Evolutionary conservation across 1,140 invertebrate species (phyloP), one percentile per base, ranked within the genome.

Genomic region (Coenobita brevimanus): DNA sequence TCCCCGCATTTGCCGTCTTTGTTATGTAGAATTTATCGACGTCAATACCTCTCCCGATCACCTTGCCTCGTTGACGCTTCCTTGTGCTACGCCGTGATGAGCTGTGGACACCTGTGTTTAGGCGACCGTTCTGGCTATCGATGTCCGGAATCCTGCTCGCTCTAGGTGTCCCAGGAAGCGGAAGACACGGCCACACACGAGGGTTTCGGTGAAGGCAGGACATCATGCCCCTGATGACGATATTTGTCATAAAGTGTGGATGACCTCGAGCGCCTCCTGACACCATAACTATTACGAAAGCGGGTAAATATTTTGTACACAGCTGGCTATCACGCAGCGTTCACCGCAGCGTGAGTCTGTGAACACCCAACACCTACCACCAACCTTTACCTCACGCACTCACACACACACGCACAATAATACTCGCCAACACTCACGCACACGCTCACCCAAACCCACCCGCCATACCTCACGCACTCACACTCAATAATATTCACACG

Each of bases 231-330:
- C 46, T 87, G 84, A 87, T 87, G 84, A 80, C 84, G 84, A 80
- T 71, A 87, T 87, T 87, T 87, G 84, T 87, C 84, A 87, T 87
- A 87, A 87, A 87, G 76, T 57, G 76, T 57, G 67, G 75, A 57
- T 87, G 84, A 80, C 84, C 84, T 80, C 41, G 4, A 83, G 81
- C 41, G 27, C 4, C 3, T 33, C 64, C 81, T 50, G 81, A 83
- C 81, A 83, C 81, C 71, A 64, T 78, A 85, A 80, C 76, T 80
- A 87, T 80, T 73, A 80, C 41, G 43, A 71, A 73, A 80, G 38
- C 30, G n/a, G 41, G 84, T 87, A 87, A 87, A 87, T 87, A 87
- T 87, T 87, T 79, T 87, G 84, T 87, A 86, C 73, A 86, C 83
- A 78, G 38, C 60, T 21, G n/a, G 43, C 41, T 57, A 83, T 83